These are phyloP conservation scores for Oreochromis aureus DNA, from an alignment of 2,113 vertebrate genomes.

Conservation along the genomic window DNA sequence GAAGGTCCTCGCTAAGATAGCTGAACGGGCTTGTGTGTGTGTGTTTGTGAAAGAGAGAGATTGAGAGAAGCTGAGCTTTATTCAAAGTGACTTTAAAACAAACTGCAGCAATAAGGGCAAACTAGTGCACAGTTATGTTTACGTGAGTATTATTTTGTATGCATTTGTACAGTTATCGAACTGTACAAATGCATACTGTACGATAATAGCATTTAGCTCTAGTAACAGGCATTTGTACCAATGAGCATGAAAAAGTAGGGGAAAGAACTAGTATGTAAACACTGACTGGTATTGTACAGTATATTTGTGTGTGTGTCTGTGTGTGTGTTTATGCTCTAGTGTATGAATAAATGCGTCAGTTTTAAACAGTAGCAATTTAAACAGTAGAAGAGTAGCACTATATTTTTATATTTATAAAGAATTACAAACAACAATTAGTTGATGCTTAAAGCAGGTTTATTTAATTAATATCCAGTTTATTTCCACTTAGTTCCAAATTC, in stretches of 20 bases:
- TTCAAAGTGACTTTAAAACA: neutral
- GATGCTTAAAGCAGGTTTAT: too few relatives aligned
- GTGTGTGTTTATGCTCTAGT: neutral
- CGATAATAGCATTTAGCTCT: neutral
- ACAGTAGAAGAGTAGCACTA: too few relatives aligned
- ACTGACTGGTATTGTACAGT: neutral
- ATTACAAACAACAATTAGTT: too few relatives aligned
- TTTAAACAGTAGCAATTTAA: neutral
- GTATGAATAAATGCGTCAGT: neutral
- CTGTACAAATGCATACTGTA: too few relatives aligned
- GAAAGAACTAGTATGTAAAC: fast-evolving
- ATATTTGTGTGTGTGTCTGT: neutral
- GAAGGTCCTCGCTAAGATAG: too few relatives aligned
- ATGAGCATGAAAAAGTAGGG: too few relatives aligned
- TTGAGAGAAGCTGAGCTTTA: neutral
- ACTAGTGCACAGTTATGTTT: neutral
- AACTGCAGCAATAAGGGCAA: neutral
- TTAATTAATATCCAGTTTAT: too few relatives aligned
- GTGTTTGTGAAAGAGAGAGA: too few relatives aligned
- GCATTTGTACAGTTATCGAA: neutral
- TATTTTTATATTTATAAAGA: too few relatives aligned
- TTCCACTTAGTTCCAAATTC: too few relatives aligned
- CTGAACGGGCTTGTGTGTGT: too few relatives aligned
- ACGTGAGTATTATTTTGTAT: neutral
- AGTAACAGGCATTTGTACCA: neutral